Evolutionary conservation across 92 coral and sea anemone genomes (phyloP), one percentile per base, ranked within the genome.

Genomic region (Hydrozoanthus gracilis): DNA sequence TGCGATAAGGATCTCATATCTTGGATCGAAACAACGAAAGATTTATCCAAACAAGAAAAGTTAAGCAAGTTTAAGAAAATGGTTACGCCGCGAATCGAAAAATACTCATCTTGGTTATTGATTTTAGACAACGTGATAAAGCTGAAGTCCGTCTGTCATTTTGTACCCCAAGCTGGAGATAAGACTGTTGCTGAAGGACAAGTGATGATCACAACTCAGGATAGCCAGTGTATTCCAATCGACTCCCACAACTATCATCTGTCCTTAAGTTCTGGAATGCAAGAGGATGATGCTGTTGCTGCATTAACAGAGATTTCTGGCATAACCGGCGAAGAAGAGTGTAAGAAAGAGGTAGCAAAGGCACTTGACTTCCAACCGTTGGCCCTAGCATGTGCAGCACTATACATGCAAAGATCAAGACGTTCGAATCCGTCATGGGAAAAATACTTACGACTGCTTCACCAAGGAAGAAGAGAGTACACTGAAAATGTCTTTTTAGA

Each of bases 301-400:
- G 11, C 8, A 64, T 64, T 64, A 4, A n/a, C 35, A n/a, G 12
- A 15, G 7, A 64, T 64, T n/a, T 64, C 69, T 27, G 73, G 49
- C 14, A 4, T 68, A 18, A 6, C 49, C 18, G 73, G 73, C 8
- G 73, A 68, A 10, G 73, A 68, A 68, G 44, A 68, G 14, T 17
- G 27, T 9, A 68, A 68, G 44, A 44, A 5, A 35, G 27, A 64
- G 5, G 27, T 64, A 2, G 69, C 69, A n/a, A 16, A n/a, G 69
- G 39, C 39, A 27, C 39, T 27, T 27, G 39, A 27, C 39, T 27
- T 27, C 39, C 39, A 27, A 27, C 39, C 87, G 4, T 16, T 83
- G 13, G 88, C 88, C 55, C 50, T 85, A 67, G 88, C 83, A 16
- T 77, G 82, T 27, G 88, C 83, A 4, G 88, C 88, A 6, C 83